Base-by-base conservation (phyloP, 1,140 invertebrate genomes). In the Pseudomyrmex dendroicus region DNA sequence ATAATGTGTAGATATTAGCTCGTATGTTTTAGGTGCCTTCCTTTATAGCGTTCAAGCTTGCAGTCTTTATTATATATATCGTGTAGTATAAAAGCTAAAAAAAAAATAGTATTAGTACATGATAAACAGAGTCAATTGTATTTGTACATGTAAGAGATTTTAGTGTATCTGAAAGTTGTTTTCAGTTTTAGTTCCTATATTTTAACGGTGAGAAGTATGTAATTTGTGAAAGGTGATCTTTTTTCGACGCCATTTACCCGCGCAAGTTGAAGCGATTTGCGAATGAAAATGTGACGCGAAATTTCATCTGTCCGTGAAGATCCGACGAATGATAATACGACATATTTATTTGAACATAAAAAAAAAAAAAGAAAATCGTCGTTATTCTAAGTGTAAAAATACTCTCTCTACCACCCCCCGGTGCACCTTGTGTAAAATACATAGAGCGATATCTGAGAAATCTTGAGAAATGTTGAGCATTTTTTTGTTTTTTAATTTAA, bases 1-100 rank as follows among this genome's bases (percentile, higher is more conserved):
- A 80, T 80, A 80, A 72, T 72, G 57, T 89, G 89, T 92, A 90
- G 84, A 90, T 91, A 89, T 59, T 84, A 84, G 61, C 25, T 82
- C 57, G 77, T 89, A 86, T 85, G 84, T 88, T 84, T 35, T 90
- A 89, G 92, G 93, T 93, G 92, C 93, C 93, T 94, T 92, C 86
- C 82, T 91, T 89, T 83, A 90, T 87, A 86, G 84, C 80, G 52
- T 82, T 88, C 86, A 87, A 82, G 85, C 80, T 89, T 90, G 25
- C 74, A 89, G 83, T 91, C 66, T 87, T 54, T 78, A 66, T 82
- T 90, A 56, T 85, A 35, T 35, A 35, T 35, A 35, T 35, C 86
- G 48, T 84, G 25, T 74, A 86, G 83, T 61, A 61, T 66, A 88
- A 84, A 86, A 84, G 76, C 46, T 78, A 10, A 63, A 76, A 35